Conservation (phyloP, 2,888 invertebrate genomes). For the Chouioia cunea region DNA sequence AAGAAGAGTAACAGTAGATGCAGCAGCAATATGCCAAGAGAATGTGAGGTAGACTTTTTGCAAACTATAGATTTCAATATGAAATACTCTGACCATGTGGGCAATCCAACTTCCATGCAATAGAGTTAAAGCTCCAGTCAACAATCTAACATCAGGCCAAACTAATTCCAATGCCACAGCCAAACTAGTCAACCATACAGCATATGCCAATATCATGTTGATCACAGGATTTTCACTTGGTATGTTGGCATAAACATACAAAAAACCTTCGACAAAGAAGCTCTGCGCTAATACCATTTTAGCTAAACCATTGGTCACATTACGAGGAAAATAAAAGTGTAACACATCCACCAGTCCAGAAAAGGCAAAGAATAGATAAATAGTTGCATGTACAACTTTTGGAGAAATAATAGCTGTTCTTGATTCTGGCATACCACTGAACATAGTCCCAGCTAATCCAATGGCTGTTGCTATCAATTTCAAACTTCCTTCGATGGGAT, state of each 20-base stretch:
- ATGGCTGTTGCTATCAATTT: slow-evolving; percentile 62
- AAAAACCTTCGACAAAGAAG: slow-evolving; percentile 66
- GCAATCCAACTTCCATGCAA: slow-evolving; percentile 62
- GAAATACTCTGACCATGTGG: slow-evolving; percentile 59
- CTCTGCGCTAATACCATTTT: slow-evolving; percentile 65
- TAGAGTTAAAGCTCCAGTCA: slow-evolving; percentile 58
- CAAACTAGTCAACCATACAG: slow-evolving; percentile 59
- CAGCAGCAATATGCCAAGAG: slow-evolving; percentile 62
- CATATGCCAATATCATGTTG: slow-evolving; percentile 54
- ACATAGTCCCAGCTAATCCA: slow-evolving; percentile 59
- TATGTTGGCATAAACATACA: slow-evolving; percentile 58
- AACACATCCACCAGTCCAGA: slow-evolving; percentile 67
- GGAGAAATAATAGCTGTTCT: slow-evolving; percentile 54
- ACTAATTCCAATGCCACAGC: slow-evolving; percentile 59
- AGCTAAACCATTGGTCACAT: slow-evolving; percentile 62
- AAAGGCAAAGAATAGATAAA: slow-evolving; percentile 67
- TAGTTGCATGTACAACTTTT: slow-evolving; percentile 64
- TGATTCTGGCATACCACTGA: slow-evolving; percentile 54
- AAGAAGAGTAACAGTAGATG: slow-evolving; percentile 59
- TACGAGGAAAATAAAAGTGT: slow-evolving; percentile 65
- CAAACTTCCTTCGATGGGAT: slow-evolving; percentile 61
- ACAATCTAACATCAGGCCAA: slow-evolving; percentile 61
- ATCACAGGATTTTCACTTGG: slow-evolving; percentile 48
- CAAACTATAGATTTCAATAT: slow-evolving; percentile 42
- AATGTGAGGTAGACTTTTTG: slow-evolving; percentile 56